Evolutionary conservation across 1,140 invertebrate genomes (phyloP).

Genomic region (Phymorhynchus buccinoides): DNA sequence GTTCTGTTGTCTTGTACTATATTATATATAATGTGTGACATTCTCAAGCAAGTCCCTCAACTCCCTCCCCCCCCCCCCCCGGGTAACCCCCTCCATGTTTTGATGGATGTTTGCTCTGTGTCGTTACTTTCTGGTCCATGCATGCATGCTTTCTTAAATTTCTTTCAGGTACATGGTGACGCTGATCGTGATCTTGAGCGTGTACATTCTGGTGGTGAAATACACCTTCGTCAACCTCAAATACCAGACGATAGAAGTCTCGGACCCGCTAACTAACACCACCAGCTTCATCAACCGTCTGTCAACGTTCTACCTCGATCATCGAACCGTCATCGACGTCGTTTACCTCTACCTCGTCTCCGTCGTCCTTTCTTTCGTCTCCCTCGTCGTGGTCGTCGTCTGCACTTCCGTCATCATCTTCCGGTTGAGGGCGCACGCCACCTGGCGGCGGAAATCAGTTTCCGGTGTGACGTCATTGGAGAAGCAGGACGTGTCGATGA

Average conservation of each 20-base stretch:
- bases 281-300: neutral
- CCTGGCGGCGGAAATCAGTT: neutral
- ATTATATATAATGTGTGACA: too few relatives aligned
- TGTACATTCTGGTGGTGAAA: neutral
- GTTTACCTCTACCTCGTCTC: neutral
- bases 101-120: too few relatives aligned
- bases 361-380: neutral
- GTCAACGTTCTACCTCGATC: neutral
- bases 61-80: too few relatives aligned
- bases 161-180: neutral
- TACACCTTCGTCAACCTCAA: neutral
- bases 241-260: neutral
- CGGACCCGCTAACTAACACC: neutral
- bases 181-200: neutral
- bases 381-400: slow-evolving; percentile 14
- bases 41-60: too few relatives aligned
- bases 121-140: too few relatives aligned
- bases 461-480: neutral
- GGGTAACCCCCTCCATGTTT: too few relatives aligned
- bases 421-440: neutral
- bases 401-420: slow-evolving; percentile 5
- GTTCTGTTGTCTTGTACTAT: too few relatives aligned
- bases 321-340: neutral
- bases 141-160: too few relatives aligned
- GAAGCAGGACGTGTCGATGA: neutral